These are phyloP conservation scores for Isichthys henryi DNA, from an alignment of 2,113 vertebrate genomes.

Conservation along the genomic window DNA sequence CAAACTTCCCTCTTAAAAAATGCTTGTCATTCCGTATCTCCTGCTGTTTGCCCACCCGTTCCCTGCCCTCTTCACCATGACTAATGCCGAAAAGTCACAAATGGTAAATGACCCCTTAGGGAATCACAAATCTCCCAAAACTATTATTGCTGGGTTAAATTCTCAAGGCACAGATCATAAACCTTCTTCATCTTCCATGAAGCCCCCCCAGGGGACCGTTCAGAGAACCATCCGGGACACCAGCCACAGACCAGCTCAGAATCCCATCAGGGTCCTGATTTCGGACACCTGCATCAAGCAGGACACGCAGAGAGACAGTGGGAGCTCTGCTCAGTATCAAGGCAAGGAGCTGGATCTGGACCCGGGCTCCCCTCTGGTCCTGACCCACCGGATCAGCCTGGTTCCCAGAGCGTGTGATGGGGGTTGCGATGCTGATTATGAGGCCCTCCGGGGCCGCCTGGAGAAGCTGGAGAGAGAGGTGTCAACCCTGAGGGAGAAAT, in stretches of 20 bases:
- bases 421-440: slow-evolving; percentile 44
- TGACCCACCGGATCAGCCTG: slow-evolving; percentile 60
- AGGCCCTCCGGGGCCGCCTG: slow-evolving; percentile 44
- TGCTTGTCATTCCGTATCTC: slow-evolving; percentile 21
- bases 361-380: slow-evolving; percentile 53
- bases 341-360: slow-evolving; percentile 48
- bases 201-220: not conserved
- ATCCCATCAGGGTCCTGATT: slow-evolving; percentile 50
- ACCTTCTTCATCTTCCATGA: not conserved
- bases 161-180: not conserved
- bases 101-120: slow-evolving; percentile 20
- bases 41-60: slow-evolving; percentile 36
- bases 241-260: slow-evolving; percentile 12
- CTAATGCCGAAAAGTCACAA: slow-evolving; percentile 26
- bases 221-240: slow-evolving; percentile 32
- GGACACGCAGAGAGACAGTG: slow-evolving; percentile 20
- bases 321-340: slow-evolving; percentile 6
- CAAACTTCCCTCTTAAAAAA: slow-evolving; percentile 20
- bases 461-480: slow-evolving; percentile 58
- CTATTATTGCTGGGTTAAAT: not conserved
- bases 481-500: slow-evolving; percentile 54
- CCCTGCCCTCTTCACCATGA: slow-evolving; percentile 27
- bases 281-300: slow-evolving; percentile 44
- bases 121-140: not conserved
- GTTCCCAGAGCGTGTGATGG: slow-evolving; percentile 38